Evolutionary conservation across 2,888 invertebrate species (phyloP), one percentile per base, ranked within the genome.

Genomic region (Lasioglossum malachurum): DNA sequence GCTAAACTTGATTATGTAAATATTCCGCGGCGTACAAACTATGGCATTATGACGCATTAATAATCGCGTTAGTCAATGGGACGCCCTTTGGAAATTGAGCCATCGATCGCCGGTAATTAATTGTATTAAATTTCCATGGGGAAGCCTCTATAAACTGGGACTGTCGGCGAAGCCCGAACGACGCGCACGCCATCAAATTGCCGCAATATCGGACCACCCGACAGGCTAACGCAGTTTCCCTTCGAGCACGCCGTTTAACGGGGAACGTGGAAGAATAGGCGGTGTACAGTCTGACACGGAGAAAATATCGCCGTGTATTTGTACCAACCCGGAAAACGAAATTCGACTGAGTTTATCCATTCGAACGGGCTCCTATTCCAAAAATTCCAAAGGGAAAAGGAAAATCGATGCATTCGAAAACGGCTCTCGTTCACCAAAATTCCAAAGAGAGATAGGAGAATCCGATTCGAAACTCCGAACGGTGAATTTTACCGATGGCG

Each of bases 61-160:
- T 83, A 81, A 83, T 81, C 38, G n/a, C 10, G 49, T 83, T 64
- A 41, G 41, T 75, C 57, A 72, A 83, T 81, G 75, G 31, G 60
- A 75, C 75, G 57, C 31, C 75, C 41, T 75, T 81, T 31, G 27
- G 31, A 81, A 69, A 75, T 81, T 49, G 71, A 75, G 71, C 75
- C 81, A 71, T 83, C 81, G 81, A 83, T 71, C 71, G 57, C 7
- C 31, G 60, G 46, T 83, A 83, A 83, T 75, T 75, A 81, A 81
- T 82, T 49, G 35, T 49, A 46, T 76, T 35, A 73, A 77, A 72
- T 78, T 82, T 35, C 71, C 38, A 57, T n/a, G 60, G 60, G n/a
- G 60, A 60, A 46, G 35, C 53, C 46, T 41, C 27, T 46, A 16
- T 16, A 27, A 49, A 41, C n/a, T 49, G 38, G 31, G 16, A 75